phyloP scores from a whole-genome alignment of 2,113 vertebrate species.

The Terrapene triunguis region DNA sequence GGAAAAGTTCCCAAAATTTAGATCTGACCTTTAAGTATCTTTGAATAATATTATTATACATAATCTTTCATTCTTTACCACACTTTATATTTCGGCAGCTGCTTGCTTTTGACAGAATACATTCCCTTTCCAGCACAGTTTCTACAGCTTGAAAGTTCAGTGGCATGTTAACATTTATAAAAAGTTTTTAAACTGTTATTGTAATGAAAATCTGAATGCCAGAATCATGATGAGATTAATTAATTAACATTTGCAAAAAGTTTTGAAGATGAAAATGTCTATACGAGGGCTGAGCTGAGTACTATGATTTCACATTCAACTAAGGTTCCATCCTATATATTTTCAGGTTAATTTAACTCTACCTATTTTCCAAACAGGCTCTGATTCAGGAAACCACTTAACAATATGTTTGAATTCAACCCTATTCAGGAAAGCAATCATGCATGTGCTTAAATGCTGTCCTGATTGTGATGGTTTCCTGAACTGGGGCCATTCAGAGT shows the following conservation, averaged over 20 bases:
- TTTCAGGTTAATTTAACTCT: slow-evolving; percentile 15
- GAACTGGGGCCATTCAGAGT: background rate
- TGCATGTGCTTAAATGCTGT: background rate
- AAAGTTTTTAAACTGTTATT: slow-evolving; percentile 10
- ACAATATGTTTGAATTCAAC: background rate
- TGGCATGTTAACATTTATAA: slow-evolving; percentile 37
- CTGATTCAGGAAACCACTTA: background rate
- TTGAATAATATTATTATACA: slow-evolving; percentile 21
- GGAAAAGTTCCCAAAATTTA: slow-evolving; percentile 3
- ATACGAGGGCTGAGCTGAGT: background rate
- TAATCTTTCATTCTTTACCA: slow-evolving; percentile 27
- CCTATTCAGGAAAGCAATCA: background rate
- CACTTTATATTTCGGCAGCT: background rate
- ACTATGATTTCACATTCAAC: background rate
- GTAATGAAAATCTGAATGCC: background rate
- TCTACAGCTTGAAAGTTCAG: slow-evolving; percentile 35
- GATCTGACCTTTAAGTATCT: slow-evolving; percentile 30
- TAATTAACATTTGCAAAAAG: slow-evolving; percentile 53
- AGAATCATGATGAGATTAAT: slow-evolving; percentile 28
- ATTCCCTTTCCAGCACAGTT: background rate
- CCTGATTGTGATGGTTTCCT: background rate
- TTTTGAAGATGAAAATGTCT: background rate
- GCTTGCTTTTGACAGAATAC: slow-evolving; percentile 3
- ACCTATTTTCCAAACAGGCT: background rate
- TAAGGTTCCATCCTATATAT: background rate